Percentiles rank a stretch among this genome's conserved stretches.
Conservation (phyloP, 2,797 vertebrate species). For the Naso thynnoides region DNA sequence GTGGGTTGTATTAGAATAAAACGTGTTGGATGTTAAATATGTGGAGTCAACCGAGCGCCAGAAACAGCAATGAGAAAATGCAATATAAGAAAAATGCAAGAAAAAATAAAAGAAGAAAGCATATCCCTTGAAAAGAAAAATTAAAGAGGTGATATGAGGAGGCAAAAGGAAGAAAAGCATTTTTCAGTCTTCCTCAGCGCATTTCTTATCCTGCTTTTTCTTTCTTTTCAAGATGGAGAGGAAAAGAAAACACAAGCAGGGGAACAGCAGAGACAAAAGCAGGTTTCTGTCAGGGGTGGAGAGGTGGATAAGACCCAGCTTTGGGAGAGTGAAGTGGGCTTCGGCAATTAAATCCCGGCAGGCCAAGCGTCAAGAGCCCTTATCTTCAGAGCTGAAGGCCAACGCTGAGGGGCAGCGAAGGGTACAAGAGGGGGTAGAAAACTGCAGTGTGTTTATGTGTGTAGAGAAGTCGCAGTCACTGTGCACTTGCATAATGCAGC, state of each 20-base stretch:
- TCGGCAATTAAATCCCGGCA: constrained; percentile 76
- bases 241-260: constrained; percentile 62
- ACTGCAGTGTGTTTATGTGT: constrained; percentile 13
- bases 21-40: constrained; percentile 55
- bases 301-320: constrained; percentile 61
- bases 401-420: constrained; percentile 55
- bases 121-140: constrained; percentile 42
- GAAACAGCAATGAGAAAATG: constrained; percentile 24
- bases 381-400: constrained; percentile 74
- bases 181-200: constrained; percentile 19
- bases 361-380: constrained; percentile 75
- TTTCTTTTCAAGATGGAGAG: constrained; percentile 60
- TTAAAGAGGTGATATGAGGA: constrained; percentile 27
- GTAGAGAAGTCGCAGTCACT: constrained; percentile 41
- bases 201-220: constrained; percentile 34
- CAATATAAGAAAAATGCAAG: constrained; percentile 35
- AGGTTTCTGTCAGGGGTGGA: constrained; percentile 66
- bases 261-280: constrained; percentile 59
- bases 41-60: constrained; percentile 29
- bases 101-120: no score
- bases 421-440: constrained; percentile 44
- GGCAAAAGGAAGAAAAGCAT: constrained; percentile 34
- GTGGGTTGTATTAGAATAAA: constrained; percentile 47
- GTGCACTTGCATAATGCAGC: constrained; percentile 63
- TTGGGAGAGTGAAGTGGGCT: constrained; percentile 63